Evolutionary conservation across 2,888 invertebrate species (phyloP), one percentile per base, ranked within the genome.

Genomic region (Drosophila cracens): DNA sequence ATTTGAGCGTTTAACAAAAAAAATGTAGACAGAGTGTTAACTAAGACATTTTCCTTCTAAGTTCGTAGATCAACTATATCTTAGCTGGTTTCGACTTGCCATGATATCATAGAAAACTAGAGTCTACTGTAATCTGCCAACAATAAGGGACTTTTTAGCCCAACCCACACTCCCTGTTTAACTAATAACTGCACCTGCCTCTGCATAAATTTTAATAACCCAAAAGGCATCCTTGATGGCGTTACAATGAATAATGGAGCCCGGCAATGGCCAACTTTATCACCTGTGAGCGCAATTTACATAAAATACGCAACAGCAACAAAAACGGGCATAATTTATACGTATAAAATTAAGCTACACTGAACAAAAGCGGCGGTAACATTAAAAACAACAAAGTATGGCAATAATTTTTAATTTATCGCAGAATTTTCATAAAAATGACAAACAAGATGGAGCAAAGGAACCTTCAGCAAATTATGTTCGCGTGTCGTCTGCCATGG

Each of bases 381-480:
- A 75, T 60, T 67, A 71, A 71, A 67, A 34, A 43, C 64, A 63
- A 74, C 68, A 81, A 79, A 77, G 77, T 80, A 74, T 67, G 61
- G 87, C 84, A 85, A 87, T 87, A 84, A 85, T 87, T 89, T 89
- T 83, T 80, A 86, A 89, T 89, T 87, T 87, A 87, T 89, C 78
- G 83, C 76, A 71, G 80, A 87, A 76, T 83, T 87, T 87, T 87
- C 74, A 81, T 83, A 87, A 87, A 74, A 89, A 70, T 66, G 66
- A 83, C 77, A 78, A 63, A 53, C 25, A 33, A 27, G n/a, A 6
- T 31, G 34, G 46, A 36, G 51, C 21, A 11, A n/a, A 46, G 34
- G 51, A 61, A 57, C 63, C 81, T 72, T 63, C 75, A 70, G 79
- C 89, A 87, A 87, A 89, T 87, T 89, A 89, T 87, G 82, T 81